Evolutionary conservation across 2,888 invertebrate species (phyloP).

Genomic region (Hydrotaea cyrtoneurina): DNA sequence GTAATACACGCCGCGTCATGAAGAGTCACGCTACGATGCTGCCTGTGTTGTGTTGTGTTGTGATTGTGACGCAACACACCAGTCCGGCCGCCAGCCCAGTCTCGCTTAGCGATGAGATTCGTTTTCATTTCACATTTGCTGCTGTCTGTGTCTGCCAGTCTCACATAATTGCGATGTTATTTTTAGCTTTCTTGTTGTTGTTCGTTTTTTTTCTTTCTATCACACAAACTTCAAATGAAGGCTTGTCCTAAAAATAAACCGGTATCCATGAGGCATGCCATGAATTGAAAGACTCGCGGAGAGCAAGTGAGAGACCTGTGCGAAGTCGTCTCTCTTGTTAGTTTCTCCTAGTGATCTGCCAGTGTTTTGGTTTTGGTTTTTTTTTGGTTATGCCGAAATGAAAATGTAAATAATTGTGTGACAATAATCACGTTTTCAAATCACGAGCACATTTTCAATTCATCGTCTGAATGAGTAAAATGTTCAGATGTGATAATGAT

Average conservation of each 20-base stretch:
- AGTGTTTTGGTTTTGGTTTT: too few relatives aligned
- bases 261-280: not conserved
- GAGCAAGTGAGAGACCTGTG: not conserved
- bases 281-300: not conserved
- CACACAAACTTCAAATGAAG: not conserved
- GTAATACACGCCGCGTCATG: conserved; percentile 8
- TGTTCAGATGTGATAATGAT: too few relatives aligned
- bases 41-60: too few relatives aligned
- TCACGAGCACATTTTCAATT: too few relatives aligned
- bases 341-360: too few relatives aligned
- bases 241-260: conserved; percentile 35
- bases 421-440: too few relatives aligned
- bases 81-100: conserved; percentile 10
- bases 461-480: too few relatives aligned
- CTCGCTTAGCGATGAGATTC: conserved; percentile 25
- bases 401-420: too few relatives aligned
- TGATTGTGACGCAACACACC: conserved; percentile 58
- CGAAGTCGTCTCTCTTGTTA: too few relatives aligned
- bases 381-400: too few relatives aligned
- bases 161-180: conserved; percentile 40
- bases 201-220: too few relatives aligned
- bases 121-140: conserved; percentile 25
- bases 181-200: conserved; percentile 49
- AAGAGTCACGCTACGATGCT: conserved; percentile 38
- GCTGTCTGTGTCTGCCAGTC: conserved; percentile 1